Percentiles rank a stretch among this genome's conserved stretches.
Evolutionary conservation across 2,797 vertebrate species (phyloP).

Genomic region (Sylvia borin): DNA sequence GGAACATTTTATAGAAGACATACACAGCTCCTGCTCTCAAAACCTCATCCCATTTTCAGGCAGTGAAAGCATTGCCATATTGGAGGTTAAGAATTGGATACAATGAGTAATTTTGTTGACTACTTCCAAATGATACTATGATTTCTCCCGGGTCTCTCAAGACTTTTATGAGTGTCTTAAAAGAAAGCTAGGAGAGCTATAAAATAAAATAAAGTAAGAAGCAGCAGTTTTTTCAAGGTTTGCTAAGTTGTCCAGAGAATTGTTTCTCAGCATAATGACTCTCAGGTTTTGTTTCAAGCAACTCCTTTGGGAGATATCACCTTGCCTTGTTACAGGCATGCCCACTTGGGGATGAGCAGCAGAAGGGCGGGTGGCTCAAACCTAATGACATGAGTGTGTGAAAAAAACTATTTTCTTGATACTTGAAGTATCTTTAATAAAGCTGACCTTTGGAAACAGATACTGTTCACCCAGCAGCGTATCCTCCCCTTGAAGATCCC

Average conservation of each 20-base stretch:
- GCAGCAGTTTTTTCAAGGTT: not conserved
- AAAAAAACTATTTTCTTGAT: not conserved
- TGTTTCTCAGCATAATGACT: not conserved
- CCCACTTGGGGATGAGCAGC: not conserved
- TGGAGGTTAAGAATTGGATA: not conserved
- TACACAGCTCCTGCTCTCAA: not conserved
- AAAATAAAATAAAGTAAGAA: not conserved
- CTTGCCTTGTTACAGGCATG: not conserved
- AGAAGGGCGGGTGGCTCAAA: not conserved
- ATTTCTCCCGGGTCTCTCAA: not conserved
- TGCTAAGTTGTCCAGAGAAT: not conserved
- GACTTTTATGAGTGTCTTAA: not conserved
- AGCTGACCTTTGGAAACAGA: not conserved
- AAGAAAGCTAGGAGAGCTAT: not conserved
- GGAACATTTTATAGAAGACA: not conserved
- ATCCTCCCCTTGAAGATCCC: not conserved
- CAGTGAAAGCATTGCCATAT: not conserved
- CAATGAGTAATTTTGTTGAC: not conserved
- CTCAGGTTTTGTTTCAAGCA: not conserved
- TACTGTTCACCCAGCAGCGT: not conserved
- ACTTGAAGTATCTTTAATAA: not conserved
- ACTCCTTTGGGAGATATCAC: not conserved
- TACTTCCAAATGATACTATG: not conserved
- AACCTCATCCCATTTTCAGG: not conserved
- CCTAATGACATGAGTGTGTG: fast-evolving